These are phyloP conservation scores for Probaryconus sp. DNA, from an alignment of 1,140 invertebrate genomes.

Conservation along the genomic window DNA sequence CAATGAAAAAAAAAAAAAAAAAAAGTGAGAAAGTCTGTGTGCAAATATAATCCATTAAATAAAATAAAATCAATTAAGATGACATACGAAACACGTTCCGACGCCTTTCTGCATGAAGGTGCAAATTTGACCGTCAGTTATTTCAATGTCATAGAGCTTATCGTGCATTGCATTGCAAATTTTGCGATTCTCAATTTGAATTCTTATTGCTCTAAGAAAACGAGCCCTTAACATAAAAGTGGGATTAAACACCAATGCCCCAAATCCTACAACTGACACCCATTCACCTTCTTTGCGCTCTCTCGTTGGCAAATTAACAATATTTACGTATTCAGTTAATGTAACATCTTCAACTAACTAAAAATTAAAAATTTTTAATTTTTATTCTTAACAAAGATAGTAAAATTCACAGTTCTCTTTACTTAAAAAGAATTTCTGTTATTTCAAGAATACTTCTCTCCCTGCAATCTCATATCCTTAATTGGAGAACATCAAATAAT, in stretches of 20 bases:
- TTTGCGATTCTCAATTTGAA: background rate
- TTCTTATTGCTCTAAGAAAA: background rate
- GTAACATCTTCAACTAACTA: background rate
- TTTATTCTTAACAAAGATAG: too few relatives aligned
- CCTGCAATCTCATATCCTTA: too few relatives aligned
- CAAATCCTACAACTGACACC: conserved; percentile 3
- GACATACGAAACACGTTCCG: conserved; percentile 19
- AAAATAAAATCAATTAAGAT: too few relatives aligned
- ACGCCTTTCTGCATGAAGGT: background rate
- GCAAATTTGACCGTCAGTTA: conserved; percentile 4
- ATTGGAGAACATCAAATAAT: too few relatives aligned
- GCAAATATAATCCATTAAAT: too few relatives aligned
- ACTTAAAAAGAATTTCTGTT: too few relatives aligned
- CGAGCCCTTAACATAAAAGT: background rate
- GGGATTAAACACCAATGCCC: background rate
- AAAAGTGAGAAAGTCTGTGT: too few relatives aligned
- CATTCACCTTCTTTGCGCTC: background rate
- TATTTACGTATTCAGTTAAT: background rate
- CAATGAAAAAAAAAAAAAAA: too few relatives aligned
- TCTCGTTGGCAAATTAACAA: conserved; percentile 9
- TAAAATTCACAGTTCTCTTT: too few relatives aligned
- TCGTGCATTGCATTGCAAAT: conserved; percentile 1
- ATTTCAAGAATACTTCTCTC: too few relatives aligned
- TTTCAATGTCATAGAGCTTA: background rate
- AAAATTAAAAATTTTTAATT: too few relatives aligned